A percentile compares a stretch with the other conserved stretches of the same genome.
These are phyloP conservation scores for Tangara arthus DNA, from an alignment of 2,797 vertebrate species.

Conservation along the genomic window DNA sequence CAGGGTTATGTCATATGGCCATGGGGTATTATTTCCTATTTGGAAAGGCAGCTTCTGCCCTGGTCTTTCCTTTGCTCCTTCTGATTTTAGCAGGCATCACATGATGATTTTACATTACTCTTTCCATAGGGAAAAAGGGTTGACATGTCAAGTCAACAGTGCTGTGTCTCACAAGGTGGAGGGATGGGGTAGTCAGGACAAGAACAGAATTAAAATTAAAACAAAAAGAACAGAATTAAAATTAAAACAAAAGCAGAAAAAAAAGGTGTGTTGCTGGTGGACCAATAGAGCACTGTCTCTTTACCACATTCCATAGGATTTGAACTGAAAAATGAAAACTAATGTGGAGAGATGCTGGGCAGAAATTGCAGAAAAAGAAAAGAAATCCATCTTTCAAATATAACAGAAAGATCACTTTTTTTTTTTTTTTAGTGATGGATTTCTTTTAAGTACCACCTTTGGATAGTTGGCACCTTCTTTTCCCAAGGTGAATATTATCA, in stretches of 20 bases:
- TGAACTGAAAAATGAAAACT: neutral
- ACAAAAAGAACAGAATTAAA: neutral
- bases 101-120: neutral
- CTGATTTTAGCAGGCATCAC: neutral
- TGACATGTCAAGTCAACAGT: neutral
- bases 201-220: neutral
- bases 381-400: neutral
- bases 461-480: neutral
- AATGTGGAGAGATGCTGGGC: neutral
- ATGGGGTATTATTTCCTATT: neutral
- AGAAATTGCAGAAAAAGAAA: neutral
- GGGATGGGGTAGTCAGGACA: neutral
- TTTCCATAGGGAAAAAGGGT: neutral
- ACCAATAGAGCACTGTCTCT: neutral
- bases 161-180: neutral
- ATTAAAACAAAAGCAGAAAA: neutral
- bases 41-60: neutral
- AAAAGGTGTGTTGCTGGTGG: neutral
- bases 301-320: accelerated
- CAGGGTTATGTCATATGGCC: neutral
- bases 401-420: neutral
- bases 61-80: neutral
- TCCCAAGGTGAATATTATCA: neutral
- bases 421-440: neutral
- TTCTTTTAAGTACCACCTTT: neutral